These are phyloP conservation scores for Phaedon cochleariae DNA, from an alignment of 2,888 invertebrate genomes.

Conservation along the genomic window DNA sequence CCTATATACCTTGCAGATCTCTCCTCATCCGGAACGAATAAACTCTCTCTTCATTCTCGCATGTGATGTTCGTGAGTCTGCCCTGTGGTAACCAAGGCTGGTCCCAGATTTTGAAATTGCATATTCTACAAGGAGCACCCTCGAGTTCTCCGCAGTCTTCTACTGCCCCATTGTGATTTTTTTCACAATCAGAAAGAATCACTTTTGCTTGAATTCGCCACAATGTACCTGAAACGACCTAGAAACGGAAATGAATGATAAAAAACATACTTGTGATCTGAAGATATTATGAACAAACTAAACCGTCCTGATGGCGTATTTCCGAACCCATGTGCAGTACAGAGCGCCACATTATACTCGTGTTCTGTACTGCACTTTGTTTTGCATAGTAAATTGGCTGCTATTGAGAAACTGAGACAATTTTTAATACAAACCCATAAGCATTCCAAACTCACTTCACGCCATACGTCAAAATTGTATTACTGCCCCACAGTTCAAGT, in stretches of 20 bases:
- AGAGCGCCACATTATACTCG: too few relatives aligned
- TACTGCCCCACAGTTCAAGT: too few relatives aligned
- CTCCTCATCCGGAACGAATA: slow-evolving; percentile 48
- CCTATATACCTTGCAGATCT: neutral
- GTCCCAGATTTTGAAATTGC: slow-evolving; percentile 67
- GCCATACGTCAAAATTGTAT: too few relatives aligned
- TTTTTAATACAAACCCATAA: too few relatives aligned
- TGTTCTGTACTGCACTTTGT: too few relatives aligned
- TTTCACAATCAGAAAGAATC: slow-evolving; percentile 66
- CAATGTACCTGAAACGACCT: slow-evolving; percentile 65
- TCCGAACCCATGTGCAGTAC: too few relatives aligned
- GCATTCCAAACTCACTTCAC: too few relatives aligned
- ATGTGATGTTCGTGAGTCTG: slow-evolving; percentile 60
- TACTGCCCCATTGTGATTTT: slow-evolving; percentile 40
- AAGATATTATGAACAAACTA: too few relatives aligned
- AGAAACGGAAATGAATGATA: neutral
- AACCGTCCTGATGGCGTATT: too few relatives aligned
- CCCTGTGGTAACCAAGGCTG: slow-evolving; percentile 67
- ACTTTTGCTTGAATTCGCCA: slow-evolving; percentile 69
- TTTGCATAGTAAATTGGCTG: too few relatives aligned
- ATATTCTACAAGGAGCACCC: slow-evolving; percentile 54
- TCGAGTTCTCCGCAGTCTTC: slow-evolving; percentile 39
- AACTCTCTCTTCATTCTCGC: slow-evolving; percentile 47
- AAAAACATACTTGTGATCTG: too few relatives aligned
- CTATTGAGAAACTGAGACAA: too few relatives aligned